Evolutionary conservation across 2,797 vertebrate species (phyloP).

Genomic region (Hapalemur alaotrensis): DNA sequence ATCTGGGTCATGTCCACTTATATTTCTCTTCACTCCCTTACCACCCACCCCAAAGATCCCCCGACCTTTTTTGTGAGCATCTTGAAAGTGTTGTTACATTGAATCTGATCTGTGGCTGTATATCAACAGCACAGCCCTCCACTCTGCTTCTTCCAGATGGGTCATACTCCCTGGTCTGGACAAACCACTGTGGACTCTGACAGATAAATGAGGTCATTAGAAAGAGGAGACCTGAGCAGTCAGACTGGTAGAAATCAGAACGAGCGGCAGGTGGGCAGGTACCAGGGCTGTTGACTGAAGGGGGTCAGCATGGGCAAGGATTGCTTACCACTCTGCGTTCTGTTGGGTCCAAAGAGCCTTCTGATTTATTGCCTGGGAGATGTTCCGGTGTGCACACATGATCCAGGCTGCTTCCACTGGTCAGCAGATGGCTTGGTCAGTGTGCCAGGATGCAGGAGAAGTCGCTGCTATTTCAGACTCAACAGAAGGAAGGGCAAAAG

Average conservation of each 20-base stretch:
- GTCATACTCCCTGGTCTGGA: background rate
- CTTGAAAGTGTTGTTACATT: background rate
- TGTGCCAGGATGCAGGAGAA: constrained; percentile 63
- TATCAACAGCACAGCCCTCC: background rate
- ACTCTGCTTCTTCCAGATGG: constrained; percentile 54
- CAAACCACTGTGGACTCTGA: background rate
- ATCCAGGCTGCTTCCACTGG: constrained; percentile 27
- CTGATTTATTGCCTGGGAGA: constrained; percentile 66
- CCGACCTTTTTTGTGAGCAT: background rate
- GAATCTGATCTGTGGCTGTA: background rate
- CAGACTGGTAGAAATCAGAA: constrained; percentile 1
- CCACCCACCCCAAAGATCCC: background rate
- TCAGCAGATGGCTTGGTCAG: constrained; percentile 70
- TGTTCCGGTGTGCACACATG: background rate
- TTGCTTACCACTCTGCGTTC: constrained; percentile 14
- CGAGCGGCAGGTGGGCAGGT: constrained; percentile 5
- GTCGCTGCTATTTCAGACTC: constrained; percentile 56
- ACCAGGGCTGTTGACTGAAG: background rate
- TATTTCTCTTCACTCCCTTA: background rate
- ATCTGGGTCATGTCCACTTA: background rate
- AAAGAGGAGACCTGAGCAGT: background rate
- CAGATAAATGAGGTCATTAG: constrained; percentile 55
- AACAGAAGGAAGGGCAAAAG: constrained; percentile 70
- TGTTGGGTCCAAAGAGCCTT: constrained; percentile 50
- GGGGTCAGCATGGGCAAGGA: background rate